Evolutionary conservation across 2,888 invertebrate genomes (phyloP), one percentile per base, ranked within the genome.

Genomic region (Lithosia quadra): DNA sequence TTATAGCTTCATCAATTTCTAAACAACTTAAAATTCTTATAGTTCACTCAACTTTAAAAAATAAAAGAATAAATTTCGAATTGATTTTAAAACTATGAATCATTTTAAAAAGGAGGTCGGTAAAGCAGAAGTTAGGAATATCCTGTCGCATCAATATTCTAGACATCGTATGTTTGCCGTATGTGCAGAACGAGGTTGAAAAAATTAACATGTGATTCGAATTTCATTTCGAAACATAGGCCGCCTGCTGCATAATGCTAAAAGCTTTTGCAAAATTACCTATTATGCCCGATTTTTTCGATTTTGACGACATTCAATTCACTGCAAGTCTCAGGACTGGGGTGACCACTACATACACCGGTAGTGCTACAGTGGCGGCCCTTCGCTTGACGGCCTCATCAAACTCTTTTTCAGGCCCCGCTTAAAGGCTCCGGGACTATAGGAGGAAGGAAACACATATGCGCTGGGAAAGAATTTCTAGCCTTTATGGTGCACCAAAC

Each of bases 121-220:
- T 61, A 57, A 49, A 67, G 71, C 72, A 73, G 34, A 43, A 24
- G 68, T 39, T 73, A 70, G 72, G 57, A 39, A 63, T 58, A 58
- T 64, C 64, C 60, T 73, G 74, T 61, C 84, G 69, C 75, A 81
- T 86, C 82, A 74, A 75, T 80, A 71, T 71, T 77, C 74, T 73
- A 66, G 76, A 75, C 69, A 71, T 75, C 79, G 61, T 67, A 68
- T 82, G 77, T 78, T 83, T 80, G 72, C 62, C 74, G 74, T 76
- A 78, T 73, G 72, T 69, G 72, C 65, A 71, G 72, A 86, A 83
- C 83, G 81, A 83, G 85, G 86, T 76, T 86, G 82, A 79, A 81
- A 83, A 82, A 86, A 89, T 89, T 88, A 89, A 83, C 84, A 72
- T 67, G 71, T 59, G 77, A 82, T 83, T 82, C 80, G 77, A 81